Percentiles rank a stretch among this genome's conserved stretches.
Conservation (phyloP, 2,888 invertebrate genomes). For the Habrosyne pyritoides region DNA sequence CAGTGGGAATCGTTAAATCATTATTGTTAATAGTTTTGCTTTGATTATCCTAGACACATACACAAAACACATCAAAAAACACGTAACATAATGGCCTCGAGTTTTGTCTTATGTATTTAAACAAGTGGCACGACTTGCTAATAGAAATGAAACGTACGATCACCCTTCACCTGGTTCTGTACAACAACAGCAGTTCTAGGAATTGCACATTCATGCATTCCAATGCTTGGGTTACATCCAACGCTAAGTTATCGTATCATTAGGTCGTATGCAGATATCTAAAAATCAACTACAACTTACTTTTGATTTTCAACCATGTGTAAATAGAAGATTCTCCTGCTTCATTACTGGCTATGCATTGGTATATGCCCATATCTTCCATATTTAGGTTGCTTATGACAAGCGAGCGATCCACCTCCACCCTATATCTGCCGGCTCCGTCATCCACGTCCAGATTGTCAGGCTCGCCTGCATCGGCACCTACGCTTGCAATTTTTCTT, state of each 20-base stretch:
- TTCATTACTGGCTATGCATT: slow-evolving; percentile 95
- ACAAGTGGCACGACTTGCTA: background rate
- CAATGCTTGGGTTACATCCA: background rate
- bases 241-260: background rate
- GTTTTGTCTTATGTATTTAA: background rate
- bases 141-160: background rate
- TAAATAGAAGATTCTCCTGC: slow-evolving; percentile 95
- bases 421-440: slow-evolving; percentile 86
- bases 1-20: slow-evolving; percentile 50
- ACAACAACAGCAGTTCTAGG: background rate
- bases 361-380: slow-evolving; percentile 96
- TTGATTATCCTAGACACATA: background rate
- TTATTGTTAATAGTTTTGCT: slow-evolving; percentile 26
- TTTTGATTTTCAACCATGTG: slow-evolving; percentile 97
- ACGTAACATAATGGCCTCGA: background rate
- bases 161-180: background rate
- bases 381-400: slow-evolving; percentile 91
- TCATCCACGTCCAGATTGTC: slow-evolving; percentile 74
- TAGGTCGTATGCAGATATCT: background rate
- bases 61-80: background rate
- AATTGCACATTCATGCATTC: background rate
- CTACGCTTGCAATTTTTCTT: slow-evolving; percentile 74
- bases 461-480: slow-evolving; percentile 66
- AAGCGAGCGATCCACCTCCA: slow-evolving; percentile 92
- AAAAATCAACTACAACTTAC: slow-evolving; percentile 86